Base-by-base conservation (phyloP, 35 echinoderm and acorn worm genomes). In the Ptychodera flava region DNA sequence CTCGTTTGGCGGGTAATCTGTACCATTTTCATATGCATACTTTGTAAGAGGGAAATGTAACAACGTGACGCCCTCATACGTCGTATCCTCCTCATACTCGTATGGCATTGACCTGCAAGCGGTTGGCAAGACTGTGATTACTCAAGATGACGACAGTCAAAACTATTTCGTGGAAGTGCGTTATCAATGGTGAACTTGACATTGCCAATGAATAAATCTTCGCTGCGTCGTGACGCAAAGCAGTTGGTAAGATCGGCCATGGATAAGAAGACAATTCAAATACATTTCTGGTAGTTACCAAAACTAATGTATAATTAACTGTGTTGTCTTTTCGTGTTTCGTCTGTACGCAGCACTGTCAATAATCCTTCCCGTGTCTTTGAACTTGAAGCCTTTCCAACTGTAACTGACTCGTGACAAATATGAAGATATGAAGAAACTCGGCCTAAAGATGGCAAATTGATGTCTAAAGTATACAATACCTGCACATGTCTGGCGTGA, bases 21-120 rank as follows among this genome's bases (percentile, higher is more conserved):
- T 90, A 6, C 91, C 91, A 83, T 93, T 93, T 29, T 33, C 83
- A 89, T 93, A 93, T 6, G 88, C 77, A 76, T 93, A 90, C 12
- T 85, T 80, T 36, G 91, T 83, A 35, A 90, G 34, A 0, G 82
- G 78, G 78, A 82, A 93, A 31, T 93, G 89, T 16, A 85, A 89
- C 0, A 93, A 83, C 29, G 91, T 87, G 6, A 93, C 91, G 29
- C 86, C 86, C 38, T 86, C 89, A 78, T 76, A 90, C 0, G 80
- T 33, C 0, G 85, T 86, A 30, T 93, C 91, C 33, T 86, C 0
- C 35, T 93, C 83, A 86, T 90, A 93, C 1, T 35, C 28, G 32
- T 78, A 81, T 32, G 87, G 76, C 32, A 93, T 76, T 15, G 88
- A 93, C 78, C 91, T 93, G 75, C 14, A 89, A 83, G 15, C 28